A percentile compares a stretch with the other conserved stretches of the same genome.
These are phyloP conservation scores for Drosophila flavopinicola DNA, from an alignment of 2,888 invertebrate species.

Conservation along the genomic window DNA sequence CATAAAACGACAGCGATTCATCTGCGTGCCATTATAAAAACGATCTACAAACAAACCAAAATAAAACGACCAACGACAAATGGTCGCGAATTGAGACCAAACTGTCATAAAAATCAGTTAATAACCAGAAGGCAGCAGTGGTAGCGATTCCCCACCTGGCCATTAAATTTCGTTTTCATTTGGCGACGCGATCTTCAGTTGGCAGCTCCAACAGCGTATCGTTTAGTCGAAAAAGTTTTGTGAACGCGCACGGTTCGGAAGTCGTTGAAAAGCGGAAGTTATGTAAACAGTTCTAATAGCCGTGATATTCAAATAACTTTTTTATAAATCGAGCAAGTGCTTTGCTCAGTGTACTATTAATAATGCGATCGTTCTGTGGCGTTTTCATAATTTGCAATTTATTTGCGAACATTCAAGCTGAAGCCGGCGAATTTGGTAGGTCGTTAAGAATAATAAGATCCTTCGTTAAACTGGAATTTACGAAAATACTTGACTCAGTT, in stretches of 20 bases:
- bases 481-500: too few species aligned
- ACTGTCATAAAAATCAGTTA: constrained; percentile 77
- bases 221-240: constrained; percentile 58
- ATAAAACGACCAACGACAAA: constrained; percentile 52
- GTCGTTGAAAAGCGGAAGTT: constrained; percentile 15
- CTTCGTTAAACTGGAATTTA: neutral
- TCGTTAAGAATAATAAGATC: too few species aligned
- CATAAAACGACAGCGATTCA: constrained; percentile 22
- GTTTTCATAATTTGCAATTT: constrained; percentile 50
- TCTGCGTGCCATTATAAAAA: constrained; percentile 43
- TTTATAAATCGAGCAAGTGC: constrained; percentile 22
- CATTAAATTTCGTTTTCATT: constrained; percentile 72
- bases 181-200: constrained; percentile 53
- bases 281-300: constrained; percentile 9
- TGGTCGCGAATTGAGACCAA: constrained; percentile 72
- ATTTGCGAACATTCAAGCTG: constrained; percentile 52
- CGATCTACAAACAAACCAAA: constrained; percentile 33
- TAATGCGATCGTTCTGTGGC: constrained; percentile 44
- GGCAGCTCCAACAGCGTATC: constrained; percentile 23
- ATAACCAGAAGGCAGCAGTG: constrained; percentile 44
- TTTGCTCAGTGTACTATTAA: constrained; percentile 3
- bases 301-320: neutral
- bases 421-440: constrained; percentile 79
- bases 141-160: constrained; percentile 36
- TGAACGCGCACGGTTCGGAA: constrained; percentile 57